These are phyloP conservation scores for Empidonax alnorum DNA, from an alignment of 2,113 vertebrate genomes.

Conservation along the genomic window DNA sequence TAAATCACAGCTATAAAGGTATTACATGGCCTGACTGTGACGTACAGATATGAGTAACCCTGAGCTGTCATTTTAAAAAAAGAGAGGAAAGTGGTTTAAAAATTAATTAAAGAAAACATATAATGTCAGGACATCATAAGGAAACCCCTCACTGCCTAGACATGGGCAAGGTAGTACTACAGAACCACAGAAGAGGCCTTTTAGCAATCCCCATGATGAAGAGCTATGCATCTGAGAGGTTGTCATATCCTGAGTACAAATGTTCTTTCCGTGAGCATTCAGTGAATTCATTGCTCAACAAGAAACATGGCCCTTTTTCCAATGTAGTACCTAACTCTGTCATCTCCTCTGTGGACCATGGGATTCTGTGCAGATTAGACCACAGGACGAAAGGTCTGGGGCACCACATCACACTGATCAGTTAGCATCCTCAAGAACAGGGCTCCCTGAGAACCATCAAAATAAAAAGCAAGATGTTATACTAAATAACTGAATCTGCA, in stretches of 20 bases:
- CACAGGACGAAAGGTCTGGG: neutral
- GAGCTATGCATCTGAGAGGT: neutral
- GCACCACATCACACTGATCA: neutral
- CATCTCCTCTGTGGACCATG: neutral
- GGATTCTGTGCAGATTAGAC: neutral
- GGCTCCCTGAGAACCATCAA: neutral
- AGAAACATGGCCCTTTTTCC: neutral
- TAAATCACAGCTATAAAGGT: neutral
- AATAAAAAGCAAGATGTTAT: neutral
- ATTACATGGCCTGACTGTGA: neutral
- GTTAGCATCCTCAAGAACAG: neutral
- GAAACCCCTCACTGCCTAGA: neutral
- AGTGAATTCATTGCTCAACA: neutral
- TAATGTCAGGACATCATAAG: neutral
- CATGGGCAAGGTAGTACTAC: neutral
- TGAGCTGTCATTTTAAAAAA: neutral
- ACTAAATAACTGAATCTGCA: neutral
- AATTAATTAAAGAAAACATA: neutral
- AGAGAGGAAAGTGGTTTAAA: neutral
- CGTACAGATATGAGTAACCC: neutral
- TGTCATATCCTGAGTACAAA: neutral
- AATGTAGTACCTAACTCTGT: neutral
- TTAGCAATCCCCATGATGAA: neutral
- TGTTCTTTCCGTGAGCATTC: neutral
- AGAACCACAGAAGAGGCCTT: neutral